Conservation (phyloP, 2,797 vertebrate genomes). For the Microhierax caerulescens region DNA sequence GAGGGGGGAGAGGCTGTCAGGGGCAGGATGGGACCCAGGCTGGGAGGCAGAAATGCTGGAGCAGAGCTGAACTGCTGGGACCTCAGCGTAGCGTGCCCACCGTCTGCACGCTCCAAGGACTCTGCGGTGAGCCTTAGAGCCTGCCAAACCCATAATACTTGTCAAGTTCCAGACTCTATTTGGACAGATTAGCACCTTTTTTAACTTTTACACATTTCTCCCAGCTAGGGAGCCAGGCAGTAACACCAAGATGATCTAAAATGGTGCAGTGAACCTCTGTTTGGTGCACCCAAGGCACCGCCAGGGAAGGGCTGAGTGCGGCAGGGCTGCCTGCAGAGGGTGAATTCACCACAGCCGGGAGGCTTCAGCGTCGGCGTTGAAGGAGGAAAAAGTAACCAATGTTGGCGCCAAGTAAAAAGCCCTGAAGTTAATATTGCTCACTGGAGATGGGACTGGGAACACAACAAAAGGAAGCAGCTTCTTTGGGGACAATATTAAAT, state of each 20-base stretch:
- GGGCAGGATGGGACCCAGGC: neutral
- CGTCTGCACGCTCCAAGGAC: neutral
- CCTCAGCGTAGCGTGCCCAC: neutral
- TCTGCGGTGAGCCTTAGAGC: neutral
- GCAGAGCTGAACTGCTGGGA: neutral
- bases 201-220: neutral
- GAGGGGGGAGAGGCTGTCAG: neutral
- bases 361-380: neutral
- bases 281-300: neutral
- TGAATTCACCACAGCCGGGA: neutral
- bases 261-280: neutral
- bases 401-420: neutral
- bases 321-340: neutral
- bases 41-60: neutral
- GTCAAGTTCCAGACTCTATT: neutral
- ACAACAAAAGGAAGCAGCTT: neutral
- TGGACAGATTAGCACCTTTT: neutral
- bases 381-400: neutral
- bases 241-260: neutral
- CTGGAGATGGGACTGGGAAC: neutral
- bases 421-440: neutral
- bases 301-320: neutral
- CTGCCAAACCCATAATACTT: neutral
- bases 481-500: neutral
- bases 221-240: neutral